Evolutionary conservation across 2,113 vertebrate genomes (phyloP), one percentile per base, ranked within the genome.

Genomic region (Notothenia coriiceps): DNA sequence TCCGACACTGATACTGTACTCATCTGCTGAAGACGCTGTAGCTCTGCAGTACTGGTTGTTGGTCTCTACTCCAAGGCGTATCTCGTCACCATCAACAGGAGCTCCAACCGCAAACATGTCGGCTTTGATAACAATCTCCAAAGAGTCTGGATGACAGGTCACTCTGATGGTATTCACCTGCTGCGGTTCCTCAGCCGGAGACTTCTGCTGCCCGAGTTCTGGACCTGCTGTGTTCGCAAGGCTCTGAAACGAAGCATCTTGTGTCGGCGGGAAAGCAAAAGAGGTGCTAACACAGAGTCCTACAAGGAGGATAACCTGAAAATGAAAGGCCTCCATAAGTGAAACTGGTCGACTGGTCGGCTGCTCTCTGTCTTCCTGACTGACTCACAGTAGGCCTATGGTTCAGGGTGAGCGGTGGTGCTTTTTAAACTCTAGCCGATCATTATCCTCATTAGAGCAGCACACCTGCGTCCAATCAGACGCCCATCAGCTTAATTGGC

Each of bases 31-130:
- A 54, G 74, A 65, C 1, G 12, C 52, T 0, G 17, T 1, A 4
- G 91, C 87, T 14, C 57, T 75, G 4, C 93, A 94, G 10, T 7
- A 35, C 25, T 29, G 25, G 0, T 70, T 59, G 12, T n/a, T 2
- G 4, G 55, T 3, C 18, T 71, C 81, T 63, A 88, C 90, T 15
- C 93, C 93, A 2, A 94, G 91, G 1, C 79, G 89, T 2, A 94
- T 0, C 4, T 93, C 91, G 0, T 35, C 49, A 1, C 29, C 7
- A 2, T 85, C 17, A 0, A 94, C 82, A 2, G 86, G 76, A 10
- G 64, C 62, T 0, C 93, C 93, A 0, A 92, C 40, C 0, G 29
- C 82, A 75, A 94, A 94, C 88, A 94, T 6, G 66, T 94, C 92
- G 0, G 92, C 91, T 10, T 84, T 56, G 46, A 93, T 85, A 1